These are phyloP conservation scores for Epizoanthus stellaris DNA, from an alignment of 92 coral and sea anemone species.

Conservation along the genomic window DNA sequence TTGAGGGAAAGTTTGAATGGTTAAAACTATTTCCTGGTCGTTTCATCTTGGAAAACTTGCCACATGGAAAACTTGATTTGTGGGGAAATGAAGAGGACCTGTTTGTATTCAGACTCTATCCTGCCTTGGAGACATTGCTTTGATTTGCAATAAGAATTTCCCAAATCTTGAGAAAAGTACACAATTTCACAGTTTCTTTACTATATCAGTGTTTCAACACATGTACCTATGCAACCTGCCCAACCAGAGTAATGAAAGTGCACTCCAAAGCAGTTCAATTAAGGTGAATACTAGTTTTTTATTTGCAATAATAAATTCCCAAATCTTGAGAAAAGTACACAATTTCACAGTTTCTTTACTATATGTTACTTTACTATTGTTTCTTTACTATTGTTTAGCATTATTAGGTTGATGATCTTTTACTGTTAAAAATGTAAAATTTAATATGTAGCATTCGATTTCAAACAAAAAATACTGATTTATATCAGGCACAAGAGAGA, in stretches of 20 bases:
- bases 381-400: too few species aligned
- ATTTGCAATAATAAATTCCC: conserved; percentile 24
- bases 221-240: background rate
- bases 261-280: background rate
- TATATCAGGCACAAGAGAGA: too few species aligned
- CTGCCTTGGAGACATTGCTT: conserved; percentile 29
- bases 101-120: conserved; percentile 31
- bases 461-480: too few species aligned
- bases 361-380: too few species aligned
- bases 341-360: too few species aligned
- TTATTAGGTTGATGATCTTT: too few species aligned
- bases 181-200: too few species aligned
- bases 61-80: conserved; percentile 23
- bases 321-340: background rate
- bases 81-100: conserved; percentile 54
- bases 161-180: background rate
- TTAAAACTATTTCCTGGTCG: conserved; percentile 35
- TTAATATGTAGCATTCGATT: too few species aligned
- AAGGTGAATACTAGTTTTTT: conserved; percentile 16
- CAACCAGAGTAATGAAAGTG: background rate
- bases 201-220: background rate
- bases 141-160: conserved; percentile 16
- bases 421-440: too few species aligned
- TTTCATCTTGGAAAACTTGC: background rate
- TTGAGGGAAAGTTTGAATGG: conserved; percentile 25